A percentile compares a stretch with the other conserved stretches of the same genome.
Evolutionary conservation across 2,113 vertebrate species (phyloP).

Genomic region (Alces alces): DNA sequence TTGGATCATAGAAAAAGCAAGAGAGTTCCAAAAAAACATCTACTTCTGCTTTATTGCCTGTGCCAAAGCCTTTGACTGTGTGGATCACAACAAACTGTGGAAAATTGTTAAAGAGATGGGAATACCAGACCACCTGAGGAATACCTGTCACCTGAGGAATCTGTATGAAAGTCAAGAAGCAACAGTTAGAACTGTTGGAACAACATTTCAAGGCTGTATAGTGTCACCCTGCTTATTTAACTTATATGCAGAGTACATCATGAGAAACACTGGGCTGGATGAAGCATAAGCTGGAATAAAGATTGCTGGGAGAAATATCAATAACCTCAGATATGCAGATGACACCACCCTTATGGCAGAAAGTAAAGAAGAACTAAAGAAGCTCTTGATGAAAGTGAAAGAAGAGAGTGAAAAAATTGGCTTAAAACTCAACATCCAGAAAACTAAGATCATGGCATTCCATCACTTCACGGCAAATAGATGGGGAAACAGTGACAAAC

Average conservation of each 20-base stretch:
- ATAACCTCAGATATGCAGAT: background rate
- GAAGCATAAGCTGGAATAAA: background rate
- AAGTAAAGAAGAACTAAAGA: background rate
- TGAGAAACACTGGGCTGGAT: background rate
- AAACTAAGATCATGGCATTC: background rate
- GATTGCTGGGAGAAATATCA: background rate
- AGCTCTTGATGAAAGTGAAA: background rate
- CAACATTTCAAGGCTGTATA: background rate
- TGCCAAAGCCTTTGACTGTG: background rate
- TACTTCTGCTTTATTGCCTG: background rate
- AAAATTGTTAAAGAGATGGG: background rate
- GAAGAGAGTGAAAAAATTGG: background rate
- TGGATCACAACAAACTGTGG: background rate
- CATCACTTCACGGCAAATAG: background rate
- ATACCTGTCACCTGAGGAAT: background rate
- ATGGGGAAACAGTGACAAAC: background rate
- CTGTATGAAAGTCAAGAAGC: background rate
- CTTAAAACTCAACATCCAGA: background rate
- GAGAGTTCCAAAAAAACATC: background rate
- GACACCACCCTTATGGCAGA: background rate
- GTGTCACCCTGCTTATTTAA: background rate
- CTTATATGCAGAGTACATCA: background rate
- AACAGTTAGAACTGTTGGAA: background rate
- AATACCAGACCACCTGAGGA: background rate
- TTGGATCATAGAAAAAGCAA: background rate